Base-by-base conservation (phyloP, 2,888 invertebrate species). In the Craniophora ligustri region DNA sequence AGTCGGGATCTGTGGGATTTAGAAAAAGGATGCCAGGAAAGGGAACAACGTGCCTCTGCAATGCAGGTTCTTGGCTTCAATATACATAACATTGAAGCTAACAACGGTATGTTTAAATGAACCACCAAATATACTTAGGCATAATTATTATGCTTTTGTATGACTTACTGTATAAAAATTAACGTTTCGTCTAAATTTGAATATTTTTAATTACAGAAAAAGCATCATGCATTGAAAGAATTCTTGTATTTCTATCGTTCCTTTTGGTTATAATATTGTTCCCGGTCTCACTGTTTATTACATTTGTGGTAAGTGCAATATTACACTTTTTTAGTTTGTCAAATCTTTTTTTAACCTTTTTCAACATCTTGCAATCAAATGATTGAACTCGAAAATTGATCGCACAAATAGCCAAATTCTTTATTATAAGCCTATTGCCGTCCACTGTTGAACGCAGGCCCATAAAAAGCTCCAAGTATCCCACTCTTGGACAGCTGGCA, bases 271-370 rank as follows among this genome's bases (percentile, higher is more conserved):
- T 88, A 21, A 6, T 87, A 21, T 57, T 67, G 3, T 85, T 87
- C 41, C 87, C 87, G 2, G n/a, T 86, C 6, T 87, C 86, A 6
- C 51, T 88, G 13, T 51, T 81, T 18, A 75, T 61, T 11, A 50
- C 83, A 6, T 85, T 84, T 54, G 50, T 81, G 74, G 88, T 88
- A 72, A 79, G 81, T 76, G 3, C 44, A 26, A 21, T 8, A 15
- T 34, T 5, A 15, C 2, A 5, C 6, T 10, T 4, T n/a, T n/a
- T 15, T 34, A 10, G 2, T 10, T 32, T 10, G 10, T 5, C n/a
- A 32, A 3, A 13, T 14, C n/a, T n/a, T n/a, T n/a, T n/a, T n/a
- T n/a, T n/a, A n/a, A n/a, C n/a, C n/a, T n/a, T n/a, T n/a, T n/a
- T n/a, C n/a, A n/a, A n/a, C n/a, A n/a, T n/a, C n/a, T n/a, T n/a